phyloP scores from a whole-genome alignment of 2,797 vertebrate genomes.

The Phylloscopus collybita region DNA sequence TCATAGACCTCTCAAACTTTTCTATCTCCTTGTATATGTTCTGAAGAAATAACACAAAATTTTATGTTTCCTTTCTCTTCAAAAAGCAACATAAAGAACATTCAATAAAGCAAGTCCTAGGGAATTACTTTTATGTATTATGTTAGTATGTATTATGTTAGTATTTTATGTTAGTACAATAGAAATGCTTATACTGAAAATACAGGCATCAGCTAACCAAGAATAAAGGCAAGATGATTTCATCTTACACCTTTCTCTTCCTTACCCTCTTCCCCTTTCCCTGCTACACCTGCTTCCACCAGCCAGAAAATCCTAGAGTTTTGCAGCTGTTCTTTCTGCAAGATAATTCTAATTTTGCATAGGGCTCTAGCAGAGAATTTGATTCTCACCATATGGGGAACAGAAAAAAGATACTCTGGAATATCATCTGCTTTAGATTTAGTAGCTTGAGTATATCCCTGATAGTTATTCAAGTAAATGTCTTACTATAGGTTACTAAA shows the following conservation, averaged over 20 bases:
- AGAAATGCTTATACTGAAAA: not conserved
- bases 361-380: not conserved
- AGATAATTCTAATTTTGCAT: not conserved
- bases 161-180: not conserved
- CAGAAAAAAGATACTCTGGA: not conserved
- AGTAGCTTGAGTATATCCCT: not conserved
- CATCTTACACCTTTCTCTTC: not conserved
- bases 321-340: not conserved
- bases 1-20: slow-evolving; percentile 85
- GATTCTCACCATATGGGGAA: not conserved
- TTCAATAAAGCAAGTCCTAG: not conserved
- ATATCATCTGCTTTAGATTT: not conserved
- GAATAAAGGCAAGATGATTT: not conserved
- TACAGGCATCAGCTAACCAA: not conserved
- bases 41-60: slow-evolving; percentile 73
- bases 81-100: not conserved
- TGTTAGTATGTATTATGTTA: too few relatives aligned
- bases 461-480: not conserved
- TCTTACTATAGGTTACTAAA: not conserved
- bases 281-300: not conserved
- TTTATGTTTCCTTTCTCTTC: not conserved
- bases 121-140: not conserved
- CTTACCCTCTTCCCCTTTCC: not conserved
- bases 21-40: slow-evolving; percentile 83
- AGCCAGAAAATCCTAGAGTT: not conserved